Evolutionary conservation across 2,113 vertebrate genomes (phyloP).

Genomic region (Psephotus haematonotus): DNA sequence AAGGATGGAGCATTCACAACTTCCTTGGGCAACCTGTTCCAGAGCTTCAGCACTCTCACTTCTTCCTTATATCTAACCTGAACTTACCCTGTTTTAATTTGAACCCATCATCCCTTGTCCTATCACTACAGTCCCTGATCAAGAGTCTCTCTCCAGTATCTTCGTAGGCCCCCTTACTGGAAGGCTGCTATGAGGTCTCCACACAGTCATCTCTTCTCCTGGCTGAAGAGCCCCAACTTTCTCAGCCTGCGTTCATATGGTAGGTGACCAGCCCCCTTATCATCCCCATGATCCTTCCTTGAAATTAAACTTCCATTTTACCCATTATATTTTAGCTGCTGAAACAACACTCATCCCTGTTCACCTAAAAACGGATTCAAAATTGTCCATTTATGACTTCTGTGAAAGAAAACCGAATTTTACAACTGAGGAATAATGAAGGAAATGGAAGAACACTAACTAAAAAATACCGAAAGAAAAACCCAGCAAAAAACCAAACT

Average conservation of each 20-base stretch:
- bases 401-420: not conserved
- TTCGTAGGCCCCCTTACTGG: not conserved
- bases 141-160: not conserved
- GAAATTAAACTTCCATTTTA: not conserved
- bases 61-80: not conserved
- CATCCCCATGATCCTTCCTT: not conserved
- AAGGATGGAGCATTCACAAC: not conserved
- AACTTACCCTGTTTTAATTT: not conserved
- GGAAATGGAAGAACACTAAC: not conserved
- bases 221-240: not conserved
- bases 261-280: not conserved
- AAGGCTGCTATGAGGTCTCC: not conserved
- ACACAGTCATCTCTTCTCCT: not conserved
- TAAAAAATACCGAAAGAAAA: not conserved
- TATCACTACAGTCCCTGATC: not conserved
- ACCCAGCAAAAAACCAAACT: not conserved
- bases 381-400: not conserved
- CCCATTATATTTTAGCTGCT: not conserved
- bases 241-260: not conserved
- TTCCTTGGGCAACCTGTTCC: not conserved
- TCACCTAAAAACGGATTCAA: not conserved
- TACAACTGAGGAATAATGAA: not conserved
- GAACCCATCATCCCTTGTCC: not conserved
- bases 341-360: not conserved
- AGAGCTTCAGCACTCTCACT: not conserved